phyloP scores from a whole-genome alignment of 2,113 vertebrate species.

The Alethe castanea region DNA sequence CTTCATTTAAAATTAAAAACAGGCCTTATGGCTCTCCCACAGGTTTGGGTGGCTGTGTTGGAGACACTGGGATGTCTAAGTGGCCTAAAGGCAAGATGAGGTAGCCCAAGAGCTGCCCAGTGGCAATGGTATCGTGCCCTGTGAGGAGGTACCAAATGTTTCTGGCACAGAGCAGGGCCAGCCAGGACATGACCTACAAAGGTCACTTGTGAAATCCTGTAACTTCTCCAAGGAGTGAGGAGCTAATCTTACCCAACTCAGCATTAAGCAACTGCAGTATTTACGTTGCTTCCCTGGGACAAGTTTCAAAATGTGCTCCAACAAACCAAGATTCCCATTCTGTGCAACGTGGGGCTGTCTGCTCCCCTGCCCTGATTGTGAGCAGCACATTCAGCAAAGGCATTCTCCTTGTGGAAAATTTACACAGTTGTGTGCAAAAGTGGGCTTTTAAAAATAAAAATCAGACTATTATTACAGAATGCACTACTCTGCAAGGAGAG shows the following conservation, averaged over 20 bases:
- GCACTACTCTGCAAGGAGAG: not conserved
- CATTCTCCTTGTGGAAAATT: fast-evolving
- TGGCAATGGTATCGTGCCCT: fast-evolving
- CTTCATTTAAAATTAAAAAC: not conserved
- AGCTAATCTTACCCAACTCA: slow-evolving; percentile 4
- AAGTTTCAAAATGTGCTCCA: not conserved
- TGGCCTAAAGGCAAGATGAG: not conserved
- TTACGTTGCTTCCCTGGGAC: not conserved
- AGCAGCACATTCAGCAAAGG: not conserved
- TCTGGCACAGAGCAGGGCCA: not conserved
- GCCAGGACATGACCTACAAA: not conserved
- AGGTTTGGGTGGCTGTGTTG: not conserved
- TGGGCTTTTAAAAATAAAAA: not conserved
- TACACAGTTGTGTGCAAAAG: not conserved
- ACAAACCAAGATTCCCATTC: not conserved
- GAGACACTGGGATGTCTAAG: not conserved
- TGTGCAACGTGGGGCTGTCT: fast-evolving
- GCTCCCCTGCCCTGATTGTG: not conserved
- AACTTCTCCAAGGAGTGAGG: not conserved
- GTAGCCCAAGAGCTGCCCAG: not conserved
- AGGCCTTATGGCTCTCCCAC: not conserved
- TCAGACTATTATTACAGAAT: not conserved
- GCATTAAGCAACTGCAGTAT: slow-evolving; percentile 6
- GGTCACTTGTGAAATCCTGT: slow-evolving; percentile 39
- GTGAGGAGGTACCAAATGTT: not conserved